Evolutionary conservation across 2,888 invertebrate species (phyloP), one percentile per base, ranked within the genome.

Genomic region (Zele albiditarsus): DNA sequence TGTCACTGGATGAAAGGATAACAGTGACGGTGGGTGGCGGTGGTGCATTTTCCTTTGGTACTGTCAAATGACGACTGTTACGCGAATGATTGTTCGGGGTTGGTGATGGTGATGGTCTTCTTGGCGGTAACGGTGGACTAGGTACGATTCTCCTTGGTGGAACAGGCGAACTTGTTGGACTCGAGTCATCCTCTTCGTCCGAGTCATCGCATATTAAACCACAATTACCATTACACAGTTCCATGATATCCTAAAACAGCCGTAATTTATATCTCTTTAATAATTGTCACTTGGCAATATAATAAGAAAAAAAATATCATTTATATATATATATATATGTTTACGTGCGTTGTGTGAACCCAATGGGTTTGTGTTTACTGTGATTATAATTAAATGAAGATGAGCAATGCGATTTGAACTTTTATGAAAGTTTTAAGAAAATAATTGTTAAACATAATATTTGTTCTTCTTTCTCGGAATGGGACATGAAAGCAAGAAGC

Each of bases 121-220:
- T 86, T 0, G 94, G 94, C 12, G 94, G 94, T 72, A 94, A 89
- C 8, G 94, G 93, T 6, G 93, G 93, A 76, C 88, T 88, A 46
- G 88, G 86, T 12, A 86, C 86, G 27, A 87, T 84, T 75, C 85
- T 84, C 46, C 88, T 80, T 0, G 88, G 80, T 38, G 84, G 84
- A 8, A 85, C 79, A 3, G 89, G 89, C 14, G 89, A 89, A 69
- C 84, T 87, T 31, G 86, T 83, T 8, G 89, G 89, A 79, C 89
- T 89, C 49, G 86, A 85, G 69, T 88, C 88, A 16, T 87, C 88
- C 74, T 88, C 88, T 72, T 87, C 87, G 67, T 89, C 88, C 10
- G 87, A 85, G 67, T 88, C 88, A 79, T 88, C 87, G 75, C 85
- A 88, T 77, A 86, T 85, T 49, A 85, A 80, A 53, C 86, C 85